Evolutionary conservation across 2,113 vertebrate genomes (phyloP), one percentile per base, ranked within the genome.

Genomic region (Notarius lentiginosus): DNA sequence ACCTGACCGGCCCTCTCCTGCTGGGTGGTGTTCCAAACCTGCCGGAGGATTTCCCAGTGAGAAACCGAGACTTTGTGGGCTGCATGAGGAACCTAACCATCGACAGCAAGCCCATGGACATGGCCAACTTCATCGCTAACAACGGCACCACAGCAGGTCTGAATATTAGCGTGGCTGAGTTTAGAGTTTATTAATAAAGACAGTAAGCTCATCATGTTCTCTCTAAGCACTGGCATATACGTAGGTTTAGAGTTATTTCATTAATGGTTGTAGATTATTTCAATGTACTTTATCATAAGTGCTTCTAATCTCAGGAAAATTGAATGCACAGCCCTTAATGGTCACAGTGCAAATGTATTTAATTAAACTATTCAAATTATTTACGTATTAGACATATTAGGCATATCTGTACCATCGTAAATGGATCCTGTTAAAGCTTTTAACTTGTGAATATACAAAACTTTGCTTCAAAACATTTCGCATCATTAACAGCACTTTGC

Each of bases 21-120:
- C 96, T 99, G 17, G 98, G 98, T 0, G 98, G 98, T 0, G 97
- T 99, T 86, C 98, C 98, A 86, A 96, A 99, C 93, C 95, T 99
- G 70, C 98, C 98, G 0, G 98, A 99, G 88, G 97, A 97, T 92
- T 99, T 99, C 88, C 98, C 98, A 0, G 96, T 99, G 89, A 95
- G 94, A 85, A 99, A 97, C 94, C 95, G 97, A 9, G 95, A 99
- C 91, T 99, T 99, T 9, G 92, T 98, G 0, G 98, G 98, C 90
- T 99, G 98, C 93, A 98, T 99, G 96, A 96, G 97, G 88, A 97
- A 98, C 94, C 94, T 99, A 60, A 97, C 95, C 22, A 96, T 99
- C 0, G 98, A 99, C 81, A 97, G 94, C 94, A 95, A 95, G 85
- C 92, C 94, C 0, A 92, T 97, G 0, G 98, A 99, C 93, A 98